A percentile compares a stretch with the other conserved stretches of the same genome.
Conservation (phyloP, 2,797 vertebrate species). For the Gymnothorax reevesii region DNA sequence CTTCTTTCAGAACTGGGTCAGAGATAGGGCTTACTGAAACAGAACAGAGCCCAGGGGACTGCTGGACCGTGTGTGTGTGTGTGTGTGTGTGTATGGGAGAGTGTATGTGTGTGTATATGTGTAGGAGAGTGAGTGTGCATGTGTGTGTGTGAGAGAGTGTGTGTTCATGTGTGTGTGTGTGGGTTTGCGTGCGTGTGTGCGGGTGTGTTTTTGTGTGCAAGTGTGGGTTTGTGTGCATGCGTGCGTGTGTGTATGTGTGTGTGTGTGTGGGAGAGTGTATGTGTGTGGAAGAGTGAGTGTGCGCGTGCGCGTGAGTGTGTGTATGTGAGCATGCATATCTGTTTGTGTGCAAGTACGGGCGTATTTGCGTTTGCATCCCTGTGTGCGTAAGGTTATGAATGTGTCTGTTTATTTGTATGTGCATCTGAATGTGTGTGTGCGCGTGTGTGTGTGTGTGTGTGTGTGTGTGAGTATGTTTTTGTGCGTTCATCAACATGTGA, state of each 20-base stretch:
- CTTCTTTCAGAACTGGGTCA: constrained; percentile 69
- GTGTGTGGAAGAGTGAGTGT: constrained; percentile 3
- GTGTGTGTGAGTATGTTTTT: constrained; percentile 9
- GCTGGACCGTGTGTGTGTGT: constrained; percentile 16
- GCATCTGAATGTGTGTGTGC: not conserved
- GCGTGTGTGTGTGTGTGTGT: constrained; percentile 26
- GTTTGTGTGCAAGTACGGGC: constrained; percentile 3
- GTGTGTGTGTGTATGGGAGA: not conserved
- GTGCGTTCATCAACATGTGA: not conserved
- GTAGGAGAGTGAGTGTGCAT: constrained; percentile 21
- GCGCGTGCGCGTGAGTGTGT: not conserved
- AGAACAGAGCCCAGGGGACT: constrained; percentile 33
- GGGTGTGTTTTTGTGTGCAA: not conserved
- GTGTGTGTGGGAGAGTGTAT: not conserved
- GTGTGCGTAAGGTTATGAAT: not conserved
- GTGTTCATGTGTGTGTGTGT: not conserved
- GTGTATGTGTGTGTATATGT: not conserved
- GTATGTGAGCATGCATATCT: not conserved
- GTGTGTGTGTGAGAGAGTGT: constrained; percentile 4
- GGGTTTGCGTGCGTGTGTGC: not conserved
- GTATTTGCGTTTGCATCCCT: constrained; percentile 15
- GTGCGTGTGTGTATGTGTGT: not conserved
- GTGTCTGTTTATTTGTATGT: constrained; percentile 28
- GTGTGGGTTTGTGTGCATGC: not conserved
- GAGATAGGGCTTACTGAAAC: constrained; percentile 53